Conservation (phyloP, 2,113 vertebrate species). For the Fregetta grallaria region DNA sequence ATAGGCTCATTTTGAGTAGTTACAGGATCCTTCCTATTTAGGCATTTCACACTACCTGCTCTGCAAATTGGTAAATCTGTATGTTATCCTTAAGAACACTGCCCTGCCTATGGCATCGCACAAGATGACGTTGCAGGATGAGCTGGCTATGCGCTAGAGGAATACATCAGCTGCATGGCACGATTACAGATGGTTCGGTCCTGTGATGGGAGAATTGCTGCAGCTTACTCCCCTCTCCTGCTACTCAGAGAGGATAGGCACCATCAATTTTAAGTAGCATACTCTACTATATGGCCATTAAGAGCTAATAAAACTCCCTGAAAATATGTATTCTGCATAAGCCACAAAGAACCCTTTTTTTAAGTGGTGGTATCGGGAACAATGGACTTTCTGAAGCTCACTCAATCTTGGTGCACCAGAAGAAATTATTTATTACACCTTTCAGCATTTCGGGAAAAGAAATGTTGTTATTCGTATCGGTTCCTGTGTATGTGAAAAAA, state of each 20-base stretch:
- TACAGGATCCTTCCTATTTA: neutral
- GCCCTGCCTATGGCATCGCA: neutral
- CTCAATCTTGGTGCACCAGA: neutral
- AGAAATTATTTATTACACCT: neutral
- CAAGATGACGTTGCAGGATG: neutral
- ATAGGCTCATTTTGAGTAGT: neutral
- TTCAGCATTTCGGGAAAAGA: neutral
- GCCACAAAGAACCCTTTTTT: neutral
- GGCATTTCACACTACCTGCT: neutral
- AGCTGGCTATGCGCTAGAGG: neutral
- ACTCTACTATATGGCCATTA: neutral
- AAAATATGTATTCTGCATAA: neutral
- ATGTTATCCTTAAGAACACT: neutral
- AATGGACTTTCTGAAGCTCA: neutral
- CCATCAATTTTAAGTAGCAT: neutral
- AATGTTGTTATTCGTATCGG: neutral
- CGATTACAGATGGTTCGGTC: neutral
- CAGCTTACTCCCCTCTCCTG: neutral
- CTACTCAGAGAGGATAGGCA: neutral
- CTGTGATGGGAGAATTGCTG: neutral
- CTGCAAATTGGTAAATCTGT: neutral
- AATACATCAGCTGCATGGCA: neutral
- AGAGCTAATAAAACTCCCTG: neutral
- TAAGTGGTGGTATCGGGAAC: neutral
- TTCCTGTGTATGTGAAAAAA: neutral